Base-by-base conservation (phyloP, 2,113 vertebrate species). In the Ploceus nigricollis region DNA sequence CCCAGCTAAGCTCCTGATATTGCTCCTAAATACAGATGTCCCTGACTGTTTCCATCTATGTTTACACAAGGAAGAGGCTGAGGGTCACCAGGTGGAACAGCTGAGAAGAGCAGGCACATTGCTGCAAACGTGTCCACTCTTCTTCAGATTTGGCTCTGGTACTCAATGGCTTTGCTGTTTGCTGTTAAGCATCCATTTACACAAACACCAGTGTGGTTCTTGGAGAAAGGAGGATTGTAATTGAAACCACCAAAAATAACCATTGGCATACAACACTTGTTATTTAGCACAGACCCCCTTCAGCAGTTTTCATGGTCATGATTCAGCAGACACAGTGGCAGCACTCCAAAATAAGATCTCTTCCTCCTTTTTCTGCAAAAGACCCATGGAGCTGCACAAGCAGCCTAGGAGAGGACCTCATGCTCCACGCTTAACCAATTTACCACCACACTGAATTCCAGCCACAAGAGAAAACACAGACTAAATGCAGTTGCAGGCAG, bases 221-320 rank as follows among this genome's bases (percentile, higher is more conserved):
- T 44, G 9, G 90, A 84, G 94, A 97, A 93, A 89, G 88, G 22
- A 97, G 70, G 89, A 78, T 79, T 98, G 90, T 97, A 98, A 98
- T 98, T 88, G 88, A 97, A 97, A 96, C 85, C 87, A 96, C 95
- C 90, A 44, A 96, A 98, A 98, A 98, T 98, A 98, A 95, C 97
- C 68, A 79, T 30, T 98, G 98, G 98, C 97, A 98, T 90, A 92
- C 7, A 35, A 97, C 87, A 96, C 92, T 95, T 85, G 37, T 72
- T 83, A 97, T 97, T 98, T 97, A 97, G 90, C 76, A 91, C 64
- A 85, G 97, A 82, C 93, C 96, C 95, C 92, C 92, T 94, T 92
- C 94, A 94, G 96, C 83, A 92, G 77, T 96, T 96, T 96, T 93
- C 95, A 91, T 16, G 83, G 95, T 91, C 44, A 51, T 76, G 90